Evolutionary conservation across 2,113 vertebrate genomes (phyloP).

Genomic region (Hemiprocne comata): DNA sequence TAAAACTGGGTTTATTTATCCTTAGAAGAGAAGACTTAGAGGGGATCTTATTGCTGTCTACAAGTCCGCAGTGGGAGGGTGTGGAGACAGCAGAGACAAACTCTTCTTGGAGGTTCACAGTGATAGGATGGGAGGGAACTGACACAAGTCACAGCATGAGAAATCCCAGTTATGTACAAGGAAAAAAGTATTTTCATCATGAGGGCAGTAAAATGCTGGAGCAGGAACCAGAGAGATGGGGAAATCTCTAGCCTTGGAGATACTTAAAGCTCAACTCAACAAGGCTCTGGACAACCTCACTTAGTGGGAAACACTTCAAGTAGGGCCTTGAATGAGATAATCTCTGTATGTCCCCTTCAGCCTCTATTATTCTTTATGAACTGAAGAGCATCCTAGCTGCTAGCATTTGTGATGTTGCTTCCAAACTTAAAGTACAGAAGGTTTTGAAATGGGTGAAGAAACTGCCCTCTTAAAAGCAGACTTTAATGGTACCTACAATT

Average conservation of each 20-base stretch:
- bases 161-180: not conserved
- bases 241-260: not conserved
- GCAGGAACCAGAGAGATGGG: not conserved
- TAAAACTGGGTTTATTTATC: slow-evolving; percentile 9
- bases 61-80: not conserved
- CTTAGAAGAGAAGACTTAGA: not conserved
- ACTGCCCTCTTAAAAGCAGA: not conserved
- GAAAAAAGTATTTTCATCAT: not conserved
- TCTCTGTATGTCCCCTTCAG: not conserved
- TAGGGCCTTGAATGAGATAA: not conserved
- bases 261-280: not conserved
- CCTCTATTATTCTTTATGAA: not conserved
- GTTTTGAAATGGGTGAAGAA: not conserved
- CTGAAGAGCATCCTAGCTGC: not conserved
- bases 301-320: not conserved
- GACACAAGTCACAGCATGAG: not conserved
- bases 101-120: not conserved
- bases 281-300: not conserved
- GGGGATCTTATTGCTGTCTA: not conserved
- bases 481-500: not conserved
- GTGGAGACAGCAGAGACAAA: not conserved
- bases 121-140: not conserved
- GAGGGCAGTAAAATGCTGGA: not conserved
- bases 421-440: not conserved
- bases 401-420: not conserved